Base-by-base conservation (phyloP, 2,888 invertebrate species). In the Lamproptera curius region DNA sequence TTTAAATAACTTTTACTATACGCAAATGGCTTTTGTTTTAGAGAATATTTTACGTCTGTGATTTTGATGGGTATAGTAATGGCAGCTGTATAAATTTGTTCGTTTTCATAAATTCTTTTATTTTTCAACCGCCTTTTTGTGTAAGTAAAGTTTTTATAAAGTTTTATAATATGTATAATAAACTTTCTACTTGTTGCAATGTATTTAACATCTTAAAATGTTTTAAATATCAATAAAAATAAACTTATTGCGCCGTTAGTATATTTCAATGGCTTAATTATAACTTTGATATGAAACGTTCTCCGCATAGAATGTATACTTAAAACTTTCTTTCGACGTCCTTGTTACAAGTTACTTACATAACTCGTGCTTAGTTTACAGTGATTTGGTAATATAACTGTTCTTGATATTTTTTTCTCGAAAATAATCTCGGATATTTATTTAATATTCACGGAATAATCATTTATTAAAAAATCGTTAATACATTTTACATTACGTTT, bases 201-300 rank as follows among this genome's bases (percentile, higher is more conserved):
- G 4, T 23, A 6, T 8, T 20, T 20, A 5, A 6, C n/a, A 10
- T 28, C 10, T 28, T 28, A 28, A 28, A 10, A 2, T 6, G 28
- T 28, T 23, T 8, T 23, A 23, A 23, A 23, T 6, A 28, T 28
- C 10, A 28, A 28, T 10, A 28, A 28, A 28, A 2, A 28, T 23
- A 23, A 28, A 10, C 6, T 9, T 10, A 6, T 6, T 10, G 10
- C 9, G 28, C 28, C 6, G 28, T 28, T 20, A 20, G 3, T 20
- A 42, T 16, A 35, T 42, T 42, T 35, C 20, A 42, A 35, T 42
- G 34, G 10, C 15, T 35, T 36, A 23, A 42, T 42, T 42, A 42
- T 36, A 36, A 42, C 35, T 42, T 42, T 42, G 5, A 11, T 36
- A 35, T 36, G 35, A 16, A 42, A 11, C 11, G 40, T 3, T 40